Evolutionary conservation across 1,140 invertebrate species (phyloP), one percentile per base, ranked within the genome.

Genomic region (Oryzaephilus surinamensis): DNA sequence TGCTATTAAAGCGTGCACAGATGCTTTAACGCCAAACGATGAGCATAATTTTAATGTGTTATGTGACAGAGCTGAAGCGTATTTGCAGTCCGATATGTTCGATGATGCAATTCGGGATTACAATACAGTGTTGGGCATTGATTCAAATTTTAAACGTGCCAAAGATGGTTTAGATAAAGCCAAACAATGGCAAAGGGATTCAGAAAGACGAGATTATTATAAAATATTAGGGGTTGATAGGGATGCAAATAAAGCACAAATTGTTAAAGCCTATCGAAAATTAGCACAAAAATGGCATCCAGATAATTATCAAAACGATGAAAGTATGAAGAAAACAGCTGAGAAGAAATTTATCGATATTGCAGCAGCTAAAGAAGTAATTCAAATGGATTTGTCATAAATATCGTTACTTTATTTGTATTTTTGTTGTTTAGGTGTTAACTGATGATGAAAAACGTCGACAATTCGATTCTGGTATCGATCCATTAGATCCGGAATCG

Each of bases 341-440:
- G 87, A 99, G 62, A 96, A 96, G 61, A 97, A 87, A 65, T 99
- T 99, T 57, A 97, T 99, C 43, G 95, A 99, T 61, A 93, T 99
- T 54, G 96, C 96, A 8, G 89, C 94, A 26, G 97, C 97, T 12
- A 99, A 99, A 69, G 97, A 99, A 71, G 96, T 94, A 47, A 42
- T 38, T 46, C 37, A 21, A 32, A 29, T 32, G n/a, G 12, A 2
- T 17, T 24, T 28, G 13, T 36, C 24, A 23, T 21, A 24, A 32
- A n/a, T n/a, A n/a, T n/a, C n/a, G n/a, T n/a, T n/a, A n/a, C n/a
- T n/a, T n/a, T n/a, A n/a, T n/a, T n/a, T n/a, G n/a, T n/a, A n/a
- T 11, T 11, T 32, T 21, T 38, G 11, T 28, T 32, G 41, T 45
- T 15, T 51, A 72, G 67, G 70, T 82, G 18, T 67, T 84, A 2